Percentiles rank a stretch among this genome's conserved stretches.
Conservation (phyloP, 2,797 vertebrate genomes). For the Gila robusta region DNA sequence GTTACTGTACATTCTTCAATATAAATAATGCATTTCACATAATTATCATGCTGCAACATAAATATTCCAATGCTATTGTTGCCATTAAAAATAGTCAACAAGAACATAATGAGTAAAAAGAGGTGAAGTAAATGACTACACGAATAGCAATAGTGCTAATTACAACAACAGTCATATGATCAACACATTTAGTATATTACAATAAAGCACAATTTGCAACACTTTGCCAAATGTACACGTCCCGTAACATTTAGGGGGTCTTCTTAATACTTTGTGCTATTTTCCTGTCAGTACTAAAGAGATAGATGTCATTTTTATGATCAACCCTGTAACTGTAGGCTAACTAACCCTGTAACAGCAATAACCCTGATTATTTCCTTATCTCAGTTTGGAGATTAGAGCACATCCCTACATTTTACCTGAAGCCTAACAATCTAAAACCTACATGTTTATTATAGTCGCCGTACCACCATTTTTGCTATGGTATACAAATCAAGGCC, state of each 20-base stretch:
- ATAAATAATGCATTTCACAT: conserved; percentile 67
- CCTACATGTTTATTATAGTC: background rate
- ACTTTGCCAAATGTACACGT: conserved; percentile 60
- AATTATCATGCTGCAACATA: conserved; percentile 81
- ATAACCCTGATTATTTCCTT: conserved; percentile 59
- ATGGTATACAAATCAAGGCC: conserved; percentile 17
- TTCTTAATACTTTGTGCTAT: conserved; percentile 63
- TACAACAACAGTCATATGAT: conserved; percentile 74
- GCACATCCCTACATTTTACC: conserved; percentile 26
- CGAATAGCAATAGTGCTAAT: conserved; percentile 71
- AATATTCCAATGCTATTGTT: conserved; percentile 76
- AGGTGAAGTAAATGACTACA: conserved; percentile 70
- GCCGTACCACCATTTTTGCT: background rate
- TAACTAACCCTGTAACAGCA: conserved; percentile 76
- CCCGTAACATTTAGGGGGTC: background rate
- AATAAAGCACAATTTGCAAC: conserved; percentile 75
- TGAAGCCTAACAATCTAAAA: conserved; percentile 18
- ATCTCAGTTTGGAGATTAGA: conserved; percentile 10
- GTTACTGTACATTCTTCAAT: conserved; percentile 54
- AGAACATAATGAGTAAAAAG: conserved; percentile 68
- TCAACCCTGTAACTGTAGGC: conserved; percentile 81
- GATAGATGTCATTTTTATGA: conserved; percentile 57
- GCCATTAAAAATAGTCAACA: conserved; percentile 80
- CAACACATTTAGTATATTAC: conserved; percentile 76
- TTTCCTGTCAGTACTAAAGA: conserved; percentile 58